Evolutionary conservation across 2,888 invertebrate species (phyloP), one percentile per base, ranked within the genome.

Genomic region (Maniola hyperantus): DNA sequence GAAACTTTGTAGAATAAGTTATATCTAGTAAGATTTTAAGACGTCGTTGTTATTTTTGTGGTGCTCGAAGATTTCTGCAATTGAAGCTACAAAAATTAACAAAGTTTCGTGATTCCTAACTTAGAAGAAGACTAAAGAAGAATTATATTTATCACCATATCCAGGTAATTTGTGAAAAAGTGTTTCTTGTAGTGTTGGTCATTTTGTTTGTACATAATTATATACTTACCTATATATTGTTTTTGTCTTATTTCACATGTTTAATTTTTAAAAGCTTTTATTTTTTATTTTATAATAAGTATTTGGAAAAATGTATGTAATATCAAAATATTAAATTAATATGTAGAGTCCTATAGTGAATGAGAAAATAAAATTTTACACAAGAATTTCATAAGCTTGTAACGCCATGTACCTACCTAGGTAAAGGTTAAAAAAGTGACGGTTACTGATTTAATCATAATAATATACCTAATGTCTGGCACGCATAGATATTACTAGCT

Each of bases 11-110:
- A 74, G 74, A 77, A 74, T 75, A 76, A 77, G 73, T 76, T 77
- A 71, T 74, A 71, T 74, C 34, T 74, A 76, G 78, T 82, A 83
- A 75, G 72, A 75, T 68, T 78, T 77, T 80, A 58, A 71, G 76
- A 80, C 78, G 71, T 80, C 73, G 71, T 74, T 76, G 73, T 80
- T 73, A 72, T 70, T 80, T 75, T 78, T 82, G 80, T 85, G 81
- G 82, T 85, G 84, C 72, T 81, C 68, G 70, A 69, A 67, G 73
- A 76, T 71, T 73, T 71, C 71, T 75, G 42, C 59, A 70, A 70
- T 68, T 61, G 54, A 64, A 72, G 71, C 67, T 74, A 67, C 66
- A 76, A 75, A 73, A 74, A 70, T 72, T 74, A 72, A 68, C 64
- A 72, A 74, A 77, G 74, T 71, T 71, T 73, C 74, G 76, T 74